Conservation (phyloP, 2,888 invertebrate species). For the Junonia oenone region DNA sequence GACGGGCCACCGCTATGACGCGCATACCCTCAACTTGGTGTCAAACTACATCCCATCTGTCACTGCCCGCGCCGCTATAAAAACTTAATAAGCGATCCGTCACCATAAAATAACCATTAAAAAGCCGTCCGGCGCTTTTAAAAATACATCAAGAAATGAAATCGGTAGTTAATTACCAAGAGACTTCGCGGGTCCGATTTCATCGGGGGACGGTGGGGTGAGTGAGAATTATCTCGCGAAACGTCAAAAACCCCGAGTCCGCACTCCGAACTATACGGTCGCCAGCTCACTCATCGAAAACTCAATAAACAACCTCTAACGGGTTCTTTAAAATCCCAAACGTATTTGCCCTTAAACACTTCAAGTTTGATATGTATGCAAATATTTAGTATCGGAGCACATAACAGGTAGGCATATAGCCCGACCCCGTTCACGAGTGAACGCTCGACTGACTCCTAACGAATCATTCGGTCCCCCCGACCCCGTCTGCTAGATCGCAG, state of each 20-base stretch:
- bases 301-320: conserved; percentile 23
- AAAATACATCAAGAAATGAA: conserved; percentile 79
- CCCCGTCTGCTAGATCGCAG: conserved; percentile 20
- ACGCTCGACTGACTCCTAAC: conserved; percentile 71
- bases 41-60: conserved; percentile 77
- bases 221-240: conserved; percentile 33
- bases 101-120: conserved; percentile 80
- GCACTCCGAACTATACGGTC: conserved; percentile 17
- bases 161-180: conserved; percentile 78
- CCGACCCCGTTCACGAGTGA: conserved; percentile 68
- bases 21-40: conserved; percentile 55
- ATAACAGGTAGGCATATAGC: conserved; percentile 52
- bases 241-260: conserved; percentile 16
- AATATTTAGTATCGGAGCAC: conserved; percentile 68
- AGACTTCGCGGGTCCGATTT: conserved; percentile 70
- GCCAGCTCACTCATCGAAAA: conserved; percentile 34
- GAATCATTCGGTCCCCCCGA: conserved; percentile 47
- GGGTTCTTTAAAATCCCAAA: conserved; percentile 34
- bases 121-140: conserved; percentile 77
- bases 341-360: conserved; percentile 47
- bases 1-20: conserved; percentile 16
- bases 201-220: conserved; percentile 45
- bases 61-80: conserved; percentile 63
- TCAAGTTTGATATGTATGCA: conserved; percentile 68
- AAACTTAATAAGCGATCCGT: conserved; percentile 79